phyloP scores from a whole-genome alignment of 2,113 vertebrate genomes.

The Istiophorus platypterus region DNA sequence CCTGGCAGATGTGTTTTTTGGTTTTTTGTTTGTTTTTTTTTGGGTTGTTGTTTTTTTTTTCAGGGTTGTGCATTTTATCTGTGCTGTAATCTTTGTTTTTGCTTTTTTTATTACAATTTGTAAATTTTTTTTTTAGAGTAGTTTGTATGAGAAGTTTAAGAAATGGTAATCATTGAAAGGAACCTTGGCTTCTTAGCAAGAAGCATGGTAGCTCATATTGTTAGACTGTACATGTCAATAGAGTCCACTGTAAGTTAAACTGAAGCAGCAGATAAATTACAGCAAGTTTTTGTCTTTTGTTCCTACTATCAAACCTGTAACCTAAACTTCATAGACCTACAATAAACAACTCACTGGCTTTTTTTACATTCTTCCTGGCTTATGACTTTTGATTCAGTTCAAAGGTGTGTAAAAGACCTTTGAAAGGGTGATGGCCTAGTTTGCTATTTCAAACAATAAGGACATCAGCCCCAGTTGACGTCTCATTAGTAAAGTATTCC shows the following conservation, averaged over 20 bases:
- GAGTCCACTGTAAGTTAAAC: constrained; percentile 51
- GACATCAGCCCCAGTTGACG: constrained; percentile 39
- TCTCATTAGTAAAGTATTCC: constrained; percentile 34
- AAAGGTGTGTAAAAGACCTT: constrained; percentile 82
- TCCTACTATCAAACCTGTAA: constrained; percentile 78
- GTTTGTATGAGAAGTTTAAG: constrained; percentile 69
- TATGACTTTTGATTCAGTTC: constrained; percentile 79
- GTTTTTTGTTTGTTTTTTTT: no score
- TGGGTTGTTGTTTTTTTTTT: constrained; percentile 76
- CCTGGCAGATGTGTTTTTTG: constrained; percentile 50
- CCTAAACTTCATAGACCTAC: constrained; percentile 79
- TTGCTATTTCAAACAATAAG: constrained; percentile 60
- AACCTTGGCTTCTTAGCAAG: constrained; percentile 43
- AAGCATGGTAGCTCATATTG: constrained; percentile 58
- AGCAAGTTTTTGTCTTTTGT: constrained; percentile 65
- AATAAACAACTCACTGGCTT: constrained; percentile 85
- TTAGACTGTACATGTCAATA: constrained; percentile 63
- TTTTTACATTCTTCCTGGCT: constrained; percentile 81
- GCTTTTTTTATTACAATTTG: constrained; percentile 73
- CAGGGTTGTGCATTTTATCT: constrained; percentile 84
- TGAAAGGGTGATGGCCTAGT: constrained; percentile 66
- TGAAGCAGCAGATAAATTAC: constrained; percentile 29
- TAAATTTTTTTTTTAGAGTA: constrained; percentile 81
- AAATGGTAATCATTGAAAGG: constrained; percentile 47
- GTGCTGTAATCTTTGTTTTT: constrained; percentile 74